Evolutionary conservation across 2,888 invertebrate species (phyloP), one percentile per base, ranked within the genome.

Genomic region (Pristionchus maxplancki): DNA sequence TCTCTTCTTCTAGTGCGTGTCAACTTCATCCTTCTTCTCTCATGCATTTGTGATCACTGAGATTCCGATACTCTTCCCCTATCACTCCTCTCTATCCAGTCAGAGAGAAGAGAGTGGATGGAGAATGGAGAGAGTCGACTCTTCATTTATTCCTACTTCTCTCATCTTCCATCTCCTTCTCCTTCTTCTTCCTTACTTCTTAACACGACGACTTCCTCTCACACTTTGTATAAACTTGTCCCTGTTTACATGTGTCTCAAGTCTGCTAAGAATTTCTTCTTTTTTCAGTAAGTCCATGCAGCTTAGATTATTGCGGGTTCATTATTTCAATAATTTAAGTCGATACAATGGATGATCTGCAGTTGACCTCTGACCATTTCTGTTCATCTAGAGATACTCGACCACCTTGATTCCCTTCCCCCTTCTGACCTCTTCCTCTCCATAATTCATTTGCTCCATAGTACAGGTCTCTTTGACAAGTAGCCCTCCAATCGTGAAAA

Each of bases 21-120:
- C 81, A 24, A 48, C 81, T 81, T n/a, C 48, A 9, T 37, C 17
- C 67, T 31, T 67, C 71, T 37, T 44, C 74, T 37, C 20, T 48
- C 31, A 81, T 81, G 81, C 81, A 81, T 81, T 81, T 81, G 48
- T 81, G 81, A 81, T n/a, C 50, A 44, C 50, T 48, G 28, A 81
- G 81, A 81, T 81, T 81, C 81, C 81, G 48, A 37, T 40, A 44
- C 37, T 48, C 81, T 81, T 11, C 48, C 48, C 37, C 44, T 81
- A 48, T 50, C 48, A 28, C 44, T 81, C 9, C 74, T 81, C 81
- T 44, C 37, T 28, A 34, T 37, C 20, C 71, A 71, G 17, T 37
- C 37, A 34, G 37, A 71, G 71, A 53, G 53, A 17, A 9, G 64
- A 64, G 64, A 64, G 64, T 17, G 31, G 2, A 31, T 28, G 31